phyloP scores from a whole-genome alignment of 2,888 invertebrate genomes.

The Netelia melanura region DNA sequence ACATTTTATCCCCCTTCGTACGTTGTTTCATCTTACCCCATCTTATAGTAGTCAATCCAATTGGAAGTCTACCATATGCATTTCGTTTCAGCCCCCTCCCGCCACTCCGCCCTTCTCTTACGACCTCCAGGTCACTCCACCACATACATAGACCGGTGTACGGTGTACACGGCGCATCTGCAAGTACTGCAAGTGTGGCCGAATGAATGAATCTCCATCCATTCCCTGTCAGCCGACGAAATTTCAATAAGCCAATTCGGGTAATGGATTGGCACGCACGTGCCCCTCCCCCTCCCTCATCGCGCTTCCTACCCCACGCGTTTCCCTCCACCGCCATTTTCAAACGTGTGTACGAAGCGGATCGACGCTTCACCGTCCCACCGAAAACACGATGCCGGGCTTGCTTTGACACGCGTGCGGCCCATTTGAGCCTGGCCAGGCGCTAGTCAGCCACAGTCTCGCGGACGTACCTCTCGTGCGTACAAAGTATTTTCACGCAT shows the following conservation, averaged over 20 bases:
- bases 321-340: slow-evolving; percentile 15
- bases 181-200: slow-evolving; percentile 78
- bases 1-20: neutral
- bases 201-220: slow-evolving; percentile 83
- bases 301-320: slow-evolving; percentile 10
- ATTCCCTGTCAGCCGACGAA: slow-evolving; percentile 81
- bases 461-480: slow-evolving; percentile 39
- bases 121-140: neutral
- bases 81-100: slow-evolving; percentile 35
- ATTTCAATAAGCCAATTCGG: slow-evolving; percentile 84
- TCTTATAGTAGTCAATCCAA: slow-evolving; percentile 28
- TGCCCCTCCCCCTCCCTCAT: slow-evolving; percentile 38
- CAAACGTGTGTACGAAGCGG: slow-evolving; percentile 48
- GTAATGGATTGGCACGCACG: slow-evolving; percentile 83
- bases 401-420: slow-evolving; percentile 59
- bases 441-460: slow-evolving; percentile 8
- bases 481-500: slow-evolving; percentile 62
- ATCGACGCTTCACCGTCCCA: slow-evolving; percentile 55
- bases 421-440: slow-evolving; percentile 42
- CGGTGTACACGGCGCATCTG: slow-evolving; percentile 71
- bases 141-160: slow-evolving; percentile 16
- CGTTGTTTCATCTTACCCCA: slow-evolving; percentile 30
- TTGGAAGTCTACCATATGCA: slow-evolving; percentile 65
- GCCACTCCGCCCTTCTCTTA: slow-evolving; percentile 14
- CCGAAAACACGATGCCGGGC: slow-evolving; percentile 8